phyloP scores from a whole-genome alignment of 2,888 invertebrate species.

The Drosophila mettleri region DNA sequence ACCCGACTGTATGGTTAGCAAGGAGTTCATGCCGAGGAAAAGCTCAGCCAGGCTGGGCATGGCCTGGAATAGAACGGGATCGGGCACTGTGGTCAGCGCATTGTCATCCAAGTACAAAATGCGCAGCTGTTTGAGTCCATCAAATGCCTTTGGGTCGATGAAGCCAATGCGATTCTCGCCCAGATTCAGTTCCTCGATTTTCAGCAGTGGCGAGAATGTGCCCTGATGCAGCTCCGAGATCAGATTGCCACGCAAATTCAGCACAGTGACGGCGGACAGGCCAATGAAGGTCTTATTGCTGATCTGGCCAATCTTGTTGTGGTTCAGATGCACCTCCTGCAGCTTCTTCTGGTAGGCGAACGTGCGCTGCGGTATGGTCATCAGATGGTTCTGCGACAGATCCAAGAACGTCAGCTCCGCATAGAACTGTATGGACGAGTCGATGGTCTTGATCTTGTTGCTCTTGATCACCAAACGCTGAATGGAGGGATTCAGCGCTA shows the following conservation, averaged over 20 bases:
- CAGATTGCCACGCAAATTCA: slow-evolving; percentile 93
- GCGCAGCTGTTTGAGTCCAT: slow-evolving; percentile 90
- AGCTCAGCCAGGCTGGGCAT: slow-evolving; percentile 93
- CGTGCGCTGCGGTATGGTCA: slow-evolving; percentile 92
- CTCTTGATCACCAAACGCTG: slow-evolving; percentile 93
- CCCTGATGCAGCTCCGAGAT: slow-evolving; percentile 91
- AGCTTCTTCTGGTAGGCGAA: slow-evolving; percentile 93
- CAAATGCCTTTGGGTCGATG: slow-evolving; percentile 92
- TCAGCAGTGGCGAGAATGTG: slow-evolving; percentile 90
- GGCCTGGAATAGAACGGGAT: slow-evolving; percentile 89
- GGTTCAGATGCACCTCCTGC: slow-evolving; percentile 92
- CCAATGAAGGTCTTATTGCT: slow-evolving; percentile 93
- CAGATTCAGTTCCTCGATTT: slow-evolving; percentile 93
- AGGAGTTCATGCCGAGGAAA: slow-evolving; percentile 93
- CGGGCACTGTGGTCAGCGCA: slow-evolving; percentile 91
- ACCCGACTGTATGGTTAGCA: slow-evolving; percentile 90
- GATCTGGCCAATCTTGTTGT: slow-evolving; percentile 93
- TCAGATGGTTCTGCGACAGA: slow-evolving; percentile 93
- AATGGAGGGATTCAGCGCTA: slow-evolving; percentile 95
- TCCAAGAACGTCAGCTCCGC: slow-evolving; percentile 93
- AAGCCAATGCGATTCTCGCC: slow-evolving; percentile 93
- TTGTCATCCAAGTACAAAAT: slow-evolving; percentile 94
- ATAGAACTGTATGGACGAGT: slow-evolving; percentile 95
- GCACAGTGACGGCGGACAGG: slow-evolving; percentile 90
- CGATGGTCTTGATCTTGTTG: slow-evolving; percentile 94